A percentile compares a stretch with the other conserved stretches of the same genome.
These are phyloP conservation scores for Danio rerio DNA, from an alignment of 2,113 vertebrate species.

Conservation along the genomic window GRCz12tu NC_133182.1:31134501-31135000, in stretches of 20 bases:
- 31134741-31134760: conserved; percentile 27
- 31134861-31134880: neutral
- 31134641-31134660: conserved; percentile 30
- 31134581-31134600: neutral
- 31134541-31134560: conserved; percentile 6
- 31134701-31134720: neutral
- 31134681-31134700: conserved; percentile 36
- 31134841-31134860: conserved; percentile 22
- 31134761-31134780: neutral
- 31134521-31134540: neutral
- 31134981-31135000: neutral
- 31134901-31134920: neutral
- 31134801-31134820: neutral
- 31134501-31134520: conserved; percentile 22
- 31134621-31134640: conserved; percentile 26
- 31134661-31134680: conserved; percentile 19
- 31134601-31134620: conserved; percentile 5
- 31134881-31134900: neutral
- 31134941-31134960: neutral
- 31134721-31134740: conserved; percentile 26
- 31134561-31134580: conserved; percentile 19
- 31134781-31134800: neutral
- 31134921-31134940: neutral
- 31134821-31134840: neutral
- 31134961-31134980: neutral